phyloP scores from a whole-genome alignment of 2,113 vertebrate species.

The Chitala chitala region DNA sequence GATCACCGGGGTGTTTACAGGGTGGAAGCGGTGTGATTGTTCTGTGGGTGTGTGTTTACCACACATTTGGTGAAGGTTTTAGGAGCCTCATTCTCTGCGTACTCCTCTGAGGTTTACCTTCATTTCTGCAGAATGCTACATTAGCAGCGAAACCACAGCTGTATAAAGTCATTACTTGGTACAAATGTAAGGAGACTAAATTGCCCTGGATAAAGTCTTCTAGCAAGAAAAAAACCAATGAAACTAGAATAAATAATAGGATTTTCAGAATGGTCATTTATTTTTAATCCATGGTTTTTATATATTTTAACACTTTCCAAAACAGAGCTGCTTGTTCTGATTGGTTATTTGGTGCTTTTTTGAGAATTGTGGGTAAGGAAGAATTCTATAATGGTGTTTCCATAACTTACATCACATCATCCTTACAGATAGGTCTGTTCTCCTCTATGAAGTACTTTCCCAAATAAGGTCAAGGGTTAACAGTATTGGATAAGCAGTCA shows the following conservation, averaged over 20 bases:
- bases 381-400: neutral
- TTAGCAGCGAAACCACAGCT: neutral
- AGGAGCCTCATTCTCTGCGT: neutral
- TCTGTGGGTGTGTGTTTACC: slow-evolving; percentile 36
- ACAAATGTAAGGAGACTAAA: neutral
- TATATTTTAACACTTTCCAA: neutral
- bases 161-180: neutral
- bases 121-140: neutral
- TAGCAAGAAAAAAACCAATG: neutral
- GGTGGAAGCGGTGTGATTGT: slow-evolving; percentile 30
- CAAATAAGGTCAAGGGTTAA: slow-evolving; percentile 57
- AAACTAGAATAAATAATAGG: neutral
- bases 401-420: too few species aligned
- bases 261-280: neutral
- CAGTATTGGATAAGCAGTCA: slow-evolving; percentile 39
- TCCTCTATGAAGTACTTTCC: slow-evolving; percentile 51
- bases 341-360: neutral
- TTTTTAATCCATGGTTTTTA: neutral
- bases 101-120: neutral
- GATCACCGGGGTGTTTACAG: slow-evolving; percentile 53
- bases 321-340: neutral
- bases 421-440: slow-evolving; percentile 32
- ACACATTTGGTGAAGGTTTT: neutral
- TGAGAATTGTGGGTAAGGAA: neutral
- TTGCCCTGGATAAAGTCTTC: neutral